phyloP scores from a whole-genome alignment of 2,888 invertebrate species.

The Schizotus pectinicornis region DNA sequence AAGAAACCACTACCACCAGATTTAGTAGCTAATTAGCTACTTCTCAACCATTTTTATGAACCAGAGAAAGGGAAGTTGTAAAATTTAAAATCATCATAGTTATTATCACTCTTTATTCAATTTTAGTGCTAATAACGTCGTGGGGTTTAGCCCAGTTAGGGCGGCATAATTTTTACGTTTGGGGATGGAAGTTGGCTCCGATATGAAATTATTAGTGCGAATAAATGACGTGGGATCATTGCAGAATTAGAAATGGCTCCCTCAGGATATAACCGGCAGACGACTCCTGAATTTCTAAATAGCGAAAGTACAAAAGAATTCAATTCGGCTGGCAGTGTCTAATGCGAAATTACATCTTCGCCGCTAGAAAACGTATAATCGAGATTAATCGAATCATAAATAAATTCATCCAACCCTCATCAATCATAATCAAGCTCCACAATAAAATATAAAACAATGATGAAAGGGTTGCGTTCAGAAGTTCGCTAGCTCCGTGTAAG shows the following conservation, averaged over 20 bases:
- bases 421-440: conserved; percentile 15
- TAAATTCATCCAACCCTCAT: conserved; percentile 12
- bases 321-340: conserved; percentile 26
- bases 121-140: too few relatives aligned
- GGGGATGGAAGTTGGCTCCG: conserved; percentile 1
- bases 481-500: too few relatives aligned
- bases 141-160: too few relatives aligned
- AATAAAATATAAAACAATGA: not conserved
- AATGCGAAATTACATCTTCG: conserved; percentile 24
- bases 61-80: too few relatives aligned
- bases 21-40: too few relatives aligned
- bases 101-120: too few relatives aligned
- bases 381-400: conserved; percentile 18
- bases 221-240: conserved; percentile 25
- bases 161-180: not conserved
- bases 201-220: conserved; percentile 29
- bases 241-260: conserved; percentile 25
- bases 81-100: too few relatives aligned
- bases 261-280: conserved; percentile 21
- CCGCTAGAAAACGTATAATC: conserved; percentile 7
- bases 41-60: too few relatives aligned
- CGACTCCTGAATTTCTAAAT: conserved; percentile 31
- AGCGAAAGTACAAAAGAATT: conserved; percentile 27
- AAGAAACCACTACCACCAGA: too few relatives aligned
- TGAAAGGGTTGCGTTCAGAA: too few relatives aligned